These are phyloP conservation scores for Hydraecia micacea DNA, from an alignment of 2,888 invertebrate species.

Conservation along the genomic window DNA sequence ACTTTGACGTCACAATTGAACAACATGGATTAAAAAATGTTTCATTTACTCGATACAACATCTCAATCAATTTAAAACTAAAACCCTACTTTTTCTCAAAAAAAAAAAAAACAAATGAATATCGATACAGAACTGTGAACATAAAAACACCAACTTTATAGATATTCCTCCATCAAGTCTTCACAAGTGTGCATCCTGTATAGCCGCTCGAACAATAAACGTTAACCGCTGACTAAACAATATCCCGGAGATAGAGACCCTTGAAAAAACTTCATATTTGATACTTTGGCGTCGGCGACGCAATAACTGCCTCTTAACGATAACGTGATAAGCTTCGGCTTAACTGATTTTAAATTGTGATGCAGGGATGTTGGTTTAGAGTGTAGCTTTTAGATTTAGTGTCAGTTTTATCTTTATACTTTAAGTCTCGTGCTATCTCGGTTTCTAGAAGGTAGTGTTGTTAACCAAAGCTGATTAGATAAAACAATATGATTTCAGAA, in stretches of 20 bases:
- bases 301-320: conserved; percentile 60
- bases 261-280: conserved; percentile 71
- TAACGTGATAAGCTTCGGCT: conserved; percentile 54
- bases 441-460: neutral
- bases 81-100: neutral
- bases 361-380: neutral
- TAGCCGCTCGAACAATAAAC: conserved; percentile 67
- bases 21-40: neutral
- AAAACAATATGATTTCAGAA: neutral
- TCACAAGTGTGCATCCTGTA: conserved; percentile 53
- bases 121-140: too few relatives aligned
- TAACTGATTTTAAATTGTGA: conserved; percentile 50
- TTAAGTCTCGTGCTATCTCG: neutral
- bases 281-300: conserved; percentile 57
- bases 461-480: neutral
- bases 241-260: conserved; percentile 67
- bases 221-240: conserved; percentile 73
- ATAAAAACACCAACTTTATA: conserved; percentile 20
- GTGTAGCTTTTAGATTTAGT: conserved; percentile 4
- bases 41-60: neutral
- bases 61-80: neutral
- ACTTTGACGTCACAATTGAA: neutral
- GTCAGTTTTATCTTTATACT: neutral
- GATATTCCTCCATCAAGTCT: conserved; percentile 44
- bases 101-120: neutral